These are phyloP conservation scores for Myotis daubentonii DNA, from an alignment of 2,797 vertebrate genomes.

Conservation along the genomic window DNA sequence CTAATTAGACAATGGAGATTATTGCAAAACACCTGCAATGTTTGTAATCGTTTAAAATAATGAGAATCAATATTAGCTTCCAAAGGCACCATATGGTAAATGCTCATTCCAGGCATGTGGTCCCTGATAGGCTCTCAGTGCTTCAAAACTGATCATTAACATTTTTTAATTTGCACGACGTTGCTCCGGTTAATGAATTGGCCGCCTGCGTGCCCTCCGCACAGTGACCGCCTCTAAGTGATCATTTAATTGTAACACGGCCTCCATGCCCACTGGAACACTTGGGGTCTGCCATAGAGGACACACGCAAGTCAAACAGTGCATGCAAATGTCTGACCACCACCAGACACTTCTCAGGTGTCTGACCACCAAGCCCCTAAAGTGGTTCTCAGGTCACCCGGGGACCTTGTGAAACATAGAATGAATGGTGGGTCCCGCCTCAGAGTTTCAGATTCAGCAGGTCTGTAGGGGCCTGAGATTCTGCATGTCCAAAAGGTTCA, in stretches of 20 bases:
- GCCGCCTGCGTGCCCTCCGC: constrained; percentile 71
- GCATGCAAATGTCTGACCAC: not conserved
- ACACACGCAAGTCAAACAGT: not conserved
- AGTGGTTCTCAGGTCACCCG: not conserved
- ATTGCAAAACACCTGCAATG: constrained; percentile 88
- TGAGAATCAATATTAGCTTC: constrained; percentile 89
- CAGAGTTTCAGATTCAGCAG: not conserved
- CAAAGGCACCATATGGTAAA: constrained; percentile 88
- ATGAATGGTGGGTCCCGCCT: not conserved
- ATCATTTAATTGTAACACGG: constrained; percentile 34
- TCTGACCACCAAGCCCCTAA: not conserved
- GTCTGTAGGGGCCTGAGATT: not conserved
- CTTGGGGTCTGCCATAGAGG: not conserved
- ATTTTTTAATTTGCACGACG: constrained; percentile 81
- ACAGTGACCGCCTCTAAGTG: constrained; percentile 56
- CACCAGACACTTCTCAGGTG: not conserved
- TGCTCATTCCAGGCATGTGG: constrained; percentile 81
- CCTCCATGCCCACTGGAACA: not conserved
- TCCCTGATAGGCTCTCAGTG: constrained; percentile 79
- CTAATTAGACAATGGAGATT: constrained; percentile 88
- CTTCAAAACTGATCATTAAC: constrained; percentile 83
- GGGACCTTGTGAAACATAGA: not conserved
- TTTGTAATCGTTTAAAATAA: constrained; percentile 88
- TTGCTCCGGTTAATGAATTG: constrained; percentile 77
- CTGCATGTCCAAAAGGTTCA: not conserved